These are phyloP conservation scores for Dynastes grantii DNA, from an alignment of 2,888 invertebrate species.

Conservation along the genomic window DNA sequence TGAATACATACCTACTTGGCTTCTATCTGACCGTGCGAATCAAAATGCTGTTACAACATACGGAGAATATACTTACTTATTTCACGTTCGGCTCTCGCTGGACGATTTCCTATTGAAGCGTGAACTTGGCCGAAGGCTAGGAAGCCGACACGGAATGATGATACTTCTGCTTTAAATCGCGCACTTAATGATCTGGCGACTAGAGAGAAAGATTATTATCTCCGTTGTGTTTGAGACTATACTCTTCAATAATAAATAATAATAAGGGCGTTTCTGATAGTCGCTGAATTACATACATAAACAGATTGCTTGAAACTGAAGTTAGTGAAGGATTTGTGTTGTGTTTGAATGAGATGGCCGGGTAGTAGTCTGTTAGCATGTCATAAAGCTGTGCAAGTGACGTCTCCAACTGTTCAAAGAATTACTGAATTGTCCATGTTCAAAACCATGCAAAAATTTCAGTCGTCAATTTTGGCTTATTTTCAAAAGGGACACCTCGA, in stretches of 20 bases:
- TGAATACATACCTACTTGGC: background rate
- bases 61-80: constrained; percentile 6
- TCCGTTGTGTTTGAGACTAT: background rate
- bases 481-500: too few relatives aligned
- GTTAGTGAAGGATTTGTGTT: background rate
- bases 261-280: background rate
- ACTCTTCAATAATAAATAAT: constrained; percentile 17
- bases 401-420: too few relatives aligned
- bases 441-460: too few relatives aligned
- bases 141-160: constrained; percentile 20
- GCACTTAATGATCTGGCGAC: background rate
- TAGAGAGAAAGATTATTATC: constrained; percentile 26
- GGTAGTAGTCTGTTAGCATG: background rate
- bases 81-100: background rate
- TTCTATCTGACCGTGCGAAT: constrained; percentile 24
- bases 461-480: too few relatives aligned
- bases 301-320: background rate
- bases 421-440: too few relatives aligned
- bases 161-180: constrained; percentile 22
- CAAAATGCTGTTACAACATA: constrained; percentile 7
- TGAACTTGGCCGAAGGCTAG: constrained; percentile 40
- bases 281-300: background rate
- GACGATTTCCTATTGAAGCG: constrained; percentile 37
- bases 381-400: too few relatives aligned
- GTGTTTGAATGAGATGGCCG: background rate